Conservation (phyloP, 2,113 vertebrate genomes). For the Motacilla alba region DNA sequence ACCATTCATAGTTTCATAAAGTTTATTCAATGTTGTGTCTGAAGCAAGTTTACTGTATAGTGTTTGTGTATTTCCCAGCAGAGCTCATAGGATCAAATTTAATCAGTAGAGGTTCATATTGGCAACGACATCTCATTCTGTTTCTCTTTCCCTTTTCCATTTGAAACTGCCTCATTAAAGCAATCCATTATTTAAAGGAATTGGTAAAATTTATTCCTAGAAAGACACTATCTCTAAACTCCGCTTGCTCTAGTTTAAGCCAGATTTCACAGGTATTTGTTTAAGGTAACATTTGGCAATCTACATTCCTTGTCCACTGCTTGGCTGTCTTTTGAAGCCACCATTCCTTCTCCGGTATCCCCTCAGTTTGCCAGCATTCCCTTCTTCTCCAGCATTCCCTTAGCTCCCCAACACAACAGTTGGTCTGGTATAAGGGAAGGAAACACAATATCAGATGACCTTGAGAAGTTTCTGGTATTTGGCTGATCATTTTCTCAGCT, state of each 20-base stretch:
- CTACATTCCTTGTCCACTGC: accelerated
- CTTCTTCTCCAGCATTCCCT: background rate
- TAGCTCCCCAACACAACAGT: background rate
- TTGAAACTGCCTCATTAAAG: constrained; percentile 27
- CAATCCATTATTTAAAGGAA: constrained; percentile 39
- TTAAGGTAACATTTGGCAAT: background rate
- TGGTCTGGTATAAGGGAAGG: background rate
- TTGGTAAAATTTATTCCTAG: background rate
- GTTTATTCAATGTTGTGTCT: background rate
- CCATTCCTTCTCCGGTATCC: accelerated
- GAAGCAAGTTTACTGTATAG: constrained; percentile 25
- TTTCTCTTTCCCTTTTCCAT: constrained; percentile 22
- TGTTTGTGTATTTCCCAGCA: background rate
- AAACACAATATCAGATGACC: background rate
- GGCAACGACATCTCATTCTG: constrained; percentile 21
- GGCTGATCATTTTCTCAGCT: background rate
- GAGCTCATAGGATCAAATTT: constrained; percentile 42
- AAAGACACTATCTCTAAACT: background rate
- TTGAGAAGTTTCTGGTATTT: background rate
- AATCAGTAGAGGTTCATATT: constrained; percentile 32
- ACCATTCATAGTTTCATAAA: constrained; percentile 2
- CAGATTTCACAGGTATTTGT: background rate
- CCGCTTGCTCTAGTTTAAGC: background rate
- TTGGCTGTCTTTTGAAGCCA: background rate
- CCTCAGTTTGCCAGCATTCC: background rate